Base-by-base conservation (phyloP, 2,888 invertebrate species). In the Polia nebulosa region DNA sequence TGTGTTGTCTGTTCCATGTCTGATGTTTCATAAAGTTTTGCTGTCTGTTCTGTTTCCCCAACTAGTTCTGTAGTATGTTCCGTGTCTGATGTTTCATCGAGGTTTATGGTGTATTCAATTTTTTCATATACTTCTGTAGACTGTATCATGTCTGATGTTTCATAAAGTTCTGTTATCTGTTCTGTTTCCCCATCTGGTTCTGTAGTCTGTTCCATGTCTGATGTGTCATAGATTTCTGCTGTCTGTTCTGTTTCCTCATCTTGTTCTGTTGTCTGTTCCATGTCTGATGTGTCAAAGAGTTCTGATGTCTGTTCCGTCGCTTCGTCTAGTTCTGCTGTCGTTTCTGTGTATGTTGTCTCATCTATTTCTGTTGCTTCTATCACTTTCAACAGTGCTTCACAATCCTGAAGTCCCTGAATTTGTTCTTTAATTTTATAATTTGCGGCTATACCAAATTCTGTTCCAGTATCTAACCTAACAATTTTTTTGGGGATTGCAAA, bases 391-490 rank as follows among this genome's bases (percentile, higher is more conserved):
- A 94, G 77, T 5, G 62, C 78, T 32, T 84, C 75, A 72, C 95
- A 95, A 66, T 92, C 92, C 0, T 85, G 41, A 1, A 88, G 74
- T 5, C 86, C 44, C 2, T 22, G 76, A 15, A 88, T 89, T 83
- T 94, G 93, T 61, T 94, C 94, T 20, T 87, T 78, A 17, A 94
- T 88, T 22, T 77, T 68, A 66, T 94, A 95, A 72, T 92, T 93
- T 0, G 94, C 91, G 6, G 90, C 92, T 11, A 95, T 90, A 8
- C 93, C 92, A 52, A 92, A 91, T 52, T 91, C 88, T 20, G 73
- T 63, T 63, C 89, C 84, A 34, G 87, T 86, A 9, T 72, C 90
- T 0, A 20, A 20, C 4, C 1, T 9, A 44, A 20, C 9, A 15
- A 32, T 4, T 15, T 0, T 0, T 32, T 53, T 20, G 8, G 34